phyloP scores from a whole-genome alignment of 2,797 vertebrate species.

The Steatocranus sp. region DNA sequence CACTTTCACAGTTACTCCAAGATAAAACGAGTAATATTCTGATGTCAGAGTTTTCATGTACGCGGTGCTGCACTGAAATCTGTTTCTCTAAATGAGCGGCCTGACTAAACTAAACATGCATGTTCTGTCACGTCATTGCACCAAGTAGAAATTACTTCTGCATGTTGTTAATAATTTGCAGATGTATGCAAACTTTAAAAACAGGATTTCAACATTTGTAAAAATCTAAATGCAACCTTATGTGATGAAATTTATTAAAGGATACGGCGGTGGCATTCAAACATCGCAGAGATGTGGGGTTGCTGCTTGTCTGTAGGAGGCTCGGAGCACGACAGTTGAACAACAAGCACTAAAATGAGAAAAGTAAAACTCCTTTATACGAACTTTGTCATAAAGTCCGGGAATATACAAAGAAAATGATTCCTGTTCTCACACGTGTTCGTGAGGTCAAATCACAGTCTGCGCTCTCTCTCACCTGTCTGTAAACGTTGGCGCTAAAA shows the following conservation, averaged over 20 bases:
- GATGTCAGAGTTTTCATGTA: neutral
- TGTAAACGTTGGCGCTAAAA: neutral
- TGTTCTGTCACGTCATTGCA: neutral
- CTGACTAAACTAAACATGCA: neutral
- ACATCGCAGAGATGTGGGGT: neutral
- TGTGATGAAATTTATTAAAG: neutral
- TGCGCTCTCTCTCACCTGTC: neutral
- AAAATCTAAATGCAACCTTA: neutral
- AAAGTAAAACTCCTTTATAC: neutral
- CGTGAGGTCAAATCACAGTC: neutral
- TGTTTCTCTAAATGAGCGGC: neutral
- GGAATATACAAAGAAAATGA: neutral
- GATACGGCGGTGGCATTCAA: neutral
- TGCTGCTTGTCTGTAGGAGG: neutral
- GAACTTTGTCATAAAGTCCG: neutral
- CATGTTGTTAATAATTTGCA: neutral
- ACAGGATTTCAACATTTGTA: neutral
- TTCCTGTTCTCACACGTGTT: neutral
- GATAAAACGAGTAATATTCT: neutral
- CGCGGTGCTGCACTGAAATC: neutral
- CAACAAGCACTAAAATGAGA: neutral
- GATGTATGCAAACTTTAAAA: neutral
- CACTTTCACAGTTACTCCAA: neutral
- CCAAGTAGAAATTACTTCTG: neutral
- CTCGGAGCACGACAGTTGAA: neutral